These are phyloP conservation scores for Drosophila putrida DNA, from an alignment of 2,888 invertebrate genomes.

Conservation along the genomic window DNA sequence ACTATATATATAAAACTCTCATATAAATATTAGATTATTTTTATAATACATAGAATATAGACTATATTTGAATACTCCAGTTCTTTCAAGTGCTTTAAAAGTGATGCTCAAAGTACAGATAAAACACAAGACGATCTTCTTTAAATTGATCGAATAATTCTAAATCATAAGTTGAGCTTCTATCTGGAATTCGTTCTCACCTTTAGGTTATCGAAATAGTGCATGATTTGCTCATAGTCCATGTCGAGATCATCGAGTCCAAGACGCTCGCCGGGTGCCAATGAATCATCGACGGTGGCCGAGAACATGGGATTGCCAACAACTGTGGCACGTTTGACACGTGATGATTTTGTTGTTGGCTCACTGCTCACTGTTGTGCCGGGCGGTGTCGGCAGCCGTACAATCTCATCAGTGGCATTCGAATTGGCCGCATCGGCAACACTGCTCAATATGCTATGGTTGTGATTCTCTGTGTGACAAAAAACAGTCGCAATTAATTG, in stretches of 20 bases:
- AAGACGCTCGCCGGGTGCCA: slow-evolving; percentile 88
- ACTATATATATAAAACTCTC: too few relatives aligned
- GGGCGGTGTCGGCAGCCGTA: slow-evolving; percentile 63
- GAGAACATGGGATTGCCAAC: slow-evolving; percentile 96
- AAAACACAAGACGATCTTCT: too few relatives aligned
- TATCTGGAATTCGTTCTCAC: slow-evolving; percentile 85
- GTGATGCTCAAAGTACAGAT: too few relatives aligned
- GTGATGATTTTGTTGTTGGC: slow-evolving; percentile 75
- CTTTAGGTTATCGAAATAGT: slow-evolving; percentile 99
- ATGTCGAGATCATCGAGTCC: slow-evolving; percentile 94
- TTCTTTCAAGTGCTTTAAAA: too few relatives aligned
- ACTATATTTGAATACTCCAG: too few relatives aligned
- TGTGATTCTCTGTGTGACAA: slow-evolving; percentile 60
- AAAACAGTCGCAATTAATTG: background rate
- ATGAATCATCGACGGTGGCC: slow-evolving; percentile 86
- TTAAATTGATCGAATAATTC: too few relatives aligned
- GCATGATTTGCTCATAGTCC: slow-evolving; percentile 99
- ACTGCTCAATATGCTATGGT: slow-evolving; percentile 70
- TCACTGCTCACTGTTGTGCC: slow-evolving; percentile 55
- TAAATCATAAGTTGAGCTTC: too few relatives aligned
- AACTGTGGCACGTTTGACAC: slow-evolving; percentile 93
- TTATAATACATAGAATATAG: too few relatives aligned
- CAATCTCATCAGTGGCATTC: slow-evolving; percentile 71
- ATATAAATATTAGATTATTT: too few relatives aligned
- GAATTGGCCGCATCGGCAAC: slow-evolving; percentile 74